Evolutionary conservation across 2,888 invertebrate species (phyloP).

Genomic region (Schrankia costaestrigalis): DNA sequence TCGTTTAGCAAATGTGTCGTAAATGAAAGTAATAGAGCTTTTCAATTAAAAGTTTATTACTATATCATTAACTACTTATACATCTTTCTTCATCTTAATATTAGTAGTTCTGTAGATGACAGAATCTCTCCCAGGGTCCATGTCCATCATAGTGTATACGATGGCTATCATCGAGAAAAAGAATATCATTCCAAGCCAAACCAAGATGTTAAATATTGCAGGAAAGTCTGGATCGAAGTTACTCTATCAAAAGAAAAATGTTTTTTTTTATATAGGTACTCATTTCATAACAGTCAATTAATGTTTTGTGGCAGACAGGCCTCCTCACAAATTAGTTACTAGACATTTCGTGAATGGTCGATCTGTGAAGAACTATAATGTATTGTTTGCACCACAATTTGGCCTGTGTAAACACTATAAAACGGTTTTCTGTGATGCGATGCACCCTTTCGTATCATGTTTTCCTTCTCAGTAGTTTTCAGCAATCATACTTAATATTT

Average conservation of each 20-base stretch:
- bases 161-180: conserved; percentile 88
- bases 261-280: background rate
- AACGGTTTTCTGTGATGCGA: too few species aligned
- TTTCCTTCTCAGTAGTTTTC: too few species aligned
- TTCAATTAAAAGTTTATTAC: too few species aligned
- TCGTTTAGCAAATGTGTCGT: too few species aligned
- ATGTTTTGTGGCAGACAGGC: background rate
- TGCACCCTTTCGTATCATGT: too few species aligned
- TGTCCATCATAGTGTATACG: conserved; percentile 92
- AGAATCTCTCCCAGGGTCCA: conserved; percentile 99
- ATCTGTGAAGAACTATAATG: too few species aligned
- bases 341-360: background rate
- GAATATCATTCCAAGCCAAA: conserved; percentile 91
- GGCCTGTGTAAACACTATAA: too few species aligned
- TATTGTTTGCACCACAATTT: too few species aligned
- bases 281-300: too few species aligned
- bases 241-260: background rate
- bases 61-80: background rate
- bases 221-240: conserved; percentile 83
- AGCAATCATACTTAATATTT: too few species aligned
- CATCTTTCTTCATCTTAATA: background rate
- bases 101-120: conserved; percentile 93
- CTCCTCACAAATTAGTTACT: background rate
- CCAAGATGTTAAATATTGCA: conserved; percentile 92
- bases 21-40: too few species aligned